phyloP scores from a whole-genome alignment of 2,797 vertebrate species.

The Geotrypetes seraphini region DNA sequence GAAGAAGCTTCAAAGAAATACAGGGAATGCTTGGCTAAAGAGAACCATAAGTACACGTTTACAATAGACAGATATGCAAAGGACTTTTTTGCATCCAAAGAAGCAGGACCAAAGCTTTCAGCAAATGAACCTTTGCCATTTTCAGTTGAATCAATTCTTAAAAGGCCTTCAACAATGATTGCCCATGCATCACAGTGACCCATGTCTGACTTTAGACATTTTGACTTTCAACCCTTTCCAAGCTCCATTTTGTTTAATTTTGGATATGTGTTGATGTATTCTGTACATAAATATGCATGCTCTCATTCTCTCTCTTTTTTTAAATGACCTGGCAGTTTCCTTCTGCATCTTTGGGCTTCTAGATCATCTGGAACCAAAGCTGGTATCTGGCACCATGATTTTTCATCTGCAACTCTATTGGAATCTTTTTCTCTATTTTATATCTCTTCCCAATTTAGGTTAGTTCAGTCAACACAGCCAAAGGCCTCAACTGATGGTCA shows the following conservation, averaged over 20 bases:
- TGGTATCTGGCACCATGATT: too few relatives aligned
- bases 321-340: too few relatives aligned
- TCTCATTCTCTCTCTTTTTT: slow-evolving; percentile 29
- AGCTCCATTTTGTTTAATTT: slow-evolving; percentile 9
- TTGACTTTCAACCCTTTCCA: slow-evolving; percentile 16
- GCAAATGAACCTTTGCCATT: slow-evolving; percentile 77
- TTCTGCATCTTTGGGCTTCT: too few relatives aligned
- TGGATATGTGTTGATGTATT: slow-evolving; percentile 29
- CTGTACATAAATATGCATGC: slow-evolving; percentile 42
- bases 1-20: slow-evolving; percentile 78
- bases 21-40: slow-evolving; percentile 63
- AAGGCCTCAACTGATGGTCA: too few relatives aligned
- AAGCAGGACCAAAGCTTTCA: slow-evolving; percentile 66
- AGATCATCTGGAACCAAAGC: too few relatives aligned
- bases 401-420: too few relatives aligned
- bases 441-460: too few relatives aligned
- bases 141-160: slow-evolving; percentile 94
- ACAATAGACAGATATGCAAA: slow-evolving; percentile 62
- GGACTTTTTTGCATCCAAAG: slow-evolving; percentile 65
- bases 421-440: too few relatives aligned
- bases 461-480: too few relatives aligned
- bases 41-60: slow-evolving; percentile 59
- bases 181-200: slow-evolving; percentile 67
- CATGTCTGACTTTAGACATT: neutral
- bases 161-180: slow-evolving; percentile 67